These are phyloP conservation scores for Bombus breviceps DNA, from an alignment of 1,140 invertebrate genomes.

Conservation along the genomic window DNA sequence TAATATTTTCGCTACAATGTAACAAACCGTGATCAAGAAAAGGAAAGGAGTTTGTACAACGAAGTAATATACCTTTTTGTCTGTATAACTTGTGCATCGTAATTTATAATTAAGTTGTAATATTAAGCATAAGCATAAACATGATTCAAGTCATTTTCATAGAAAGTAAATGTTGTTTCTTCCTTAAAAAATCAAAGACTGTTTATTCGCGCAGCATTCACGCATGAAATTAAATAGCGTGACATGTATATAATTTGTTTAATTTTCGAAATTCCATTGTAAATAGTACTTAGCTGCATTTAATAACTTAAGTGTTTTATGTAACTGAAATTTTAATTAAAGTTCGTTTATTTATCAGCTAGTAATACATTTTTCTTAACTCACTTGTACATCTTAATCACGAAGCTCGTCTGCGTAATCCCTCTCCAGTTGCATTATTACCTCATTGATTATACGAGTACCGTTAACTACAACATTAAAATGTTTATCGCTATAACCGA, in stretches of 20 bases:
- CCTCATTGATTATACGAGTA: slow-evolving; percentile 37
- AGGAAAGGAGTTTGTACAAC: slow-evolving; percentile 5
- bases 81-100: not conserved
- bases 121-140: not conserved
- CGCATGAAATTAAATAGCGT: slow-evolving; percentile 1
- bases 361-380: slow-evolving; percentile 7
- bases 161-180: not conserved
- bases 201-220: not conserved
- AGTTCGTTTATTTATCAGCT: slow-evolving; percentile 55
- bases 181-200: not conserved
- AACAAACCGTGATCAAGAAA: not conserved
- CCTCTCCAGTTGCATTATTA: slow-evolving; percentile 36
- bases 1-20: not conserved
- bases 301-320: slow-evolving; percentile 28
- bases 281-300: slow-evolving; percentile 44
- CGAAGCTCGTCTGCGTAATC: slow-evolving; percentile 33
- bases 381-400: slow-evolving; percentile 41
- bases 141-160: not conserved
- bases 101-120: slow-evolving; percentile 22
- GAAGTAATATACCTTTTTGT: not conserved
- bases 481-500: not conserved
- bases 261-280: slow-evolving; percentile 36
- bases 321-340: slow-evolving; percentile 9
- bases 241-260: slow-evolving; percentile 18
- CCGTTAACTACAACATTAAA: slow-evolving; percentile 51